Base-by-base conservation (phyloP, 2,888 invertebrate genomes). In the Diarsia brunnea region DNA sequence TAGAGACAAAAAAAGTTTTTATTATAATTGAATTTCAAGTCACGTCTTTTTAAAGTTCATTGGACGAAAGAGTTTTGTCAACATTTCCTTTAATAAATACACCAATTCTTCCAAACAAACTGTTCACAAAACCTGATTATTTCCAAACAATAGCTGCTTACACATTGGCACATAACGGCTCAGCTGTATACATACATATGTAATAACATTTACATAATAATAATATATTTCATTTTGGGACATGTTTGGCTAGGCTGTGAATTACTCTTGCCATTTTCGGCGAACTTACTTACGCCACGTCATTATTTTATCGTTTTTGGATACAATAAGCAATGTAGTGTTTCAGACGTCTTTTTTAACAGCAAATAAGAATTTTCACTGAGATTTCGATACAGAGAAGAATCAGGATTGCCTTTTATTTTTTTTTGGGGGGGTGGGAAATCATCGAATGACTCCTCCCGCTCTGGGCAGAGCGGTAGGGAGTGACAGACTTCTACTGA, bases 131-230 rank as follows among this genome's bases (percentile, higher is more conserved):
- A 60, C 31, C 43, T 49, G 65, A 2, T 65, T 69, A 58, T 71
- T 71, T 67, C 65, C 68, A 75, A 76, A 82, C 75, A 82, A 80
- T 87, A 31, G 38, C 12, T 27, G 21, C 43, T 66, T 66, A 72
- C 24, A 51, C 27, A 69, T 58, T 21, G 51, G 55, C 55, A 43
- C 38, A 68, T 61, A 43, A 49, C 49, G 63, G 47, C 69, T 24
- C 63, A 66, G 68, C 53, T 77, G 64, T 73, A 73, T 63, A 73
- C 69, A 84, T 72, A 69, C 43, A 67, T 65, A 69, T 31, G 2
- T 45, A 45, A 14, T 63, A 72, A 72, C 31, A 84, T 85, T 85
- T 68, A 78, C 87, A 86, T 85, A 74, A 47, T 61, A 80, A 82
- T 80, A 38, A 7, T 38, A 38, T 38, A 38, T 38, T 38, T 8